A percentile compares a stretch with the other conserved stretches of the same genome.
Conservation (phyloP, 2,888 invertebrate species). For the Hirudinaria manillensis region DNA sequence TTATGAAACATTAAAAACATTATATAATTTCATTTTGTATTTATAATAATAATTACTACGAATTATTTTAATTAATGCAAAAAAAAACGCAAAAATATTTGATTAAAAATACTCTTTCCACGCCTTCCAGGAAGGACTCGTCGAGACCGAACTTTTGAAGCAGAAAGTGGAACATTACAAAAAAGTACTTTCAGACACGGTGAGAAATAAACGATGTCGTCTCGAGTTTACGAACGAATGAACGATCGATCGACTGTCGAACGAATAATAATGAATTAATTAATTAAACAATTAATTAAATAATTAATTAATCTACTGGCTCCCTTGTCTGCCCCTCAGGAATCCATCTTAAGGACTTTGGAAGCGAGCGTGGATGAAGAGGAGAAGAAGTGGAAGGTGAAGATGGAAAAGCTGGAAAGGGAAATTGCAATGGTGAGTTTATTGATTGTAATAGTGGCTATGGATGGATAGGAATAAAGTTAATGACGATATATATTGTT, state of each 20-base stretch:
- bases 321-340: not conserved
- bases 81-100: too few species aligned
- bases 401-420: slow-evolving; percentile 11
- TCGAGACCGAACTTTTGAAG: not conserved
- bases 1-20: too few species aligned
- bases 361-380: slow-evolving; percentile 6
- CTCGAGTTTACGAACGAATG: not conserved
- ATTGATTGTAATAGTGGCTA: too few species aligned
- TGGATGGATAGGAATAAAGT: not conserved
- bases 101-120: too few species aligned
- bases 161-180: slow-evolving; percentile 23
- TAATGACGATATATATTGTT: too few species aligned
- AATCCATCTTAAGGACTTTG: slow-evolving; percentile 13
- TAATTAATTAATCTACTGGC: not conserved
- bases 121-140: not conserved
- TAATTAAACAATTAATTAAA: not conserved
- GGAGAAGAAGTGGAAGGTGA: slow-evolving; percentile 20
- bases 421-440: slow-evolving; percentile 13
- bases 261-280: too few species aligned
- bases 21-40: too few species aligned
- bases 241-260: not conserved
- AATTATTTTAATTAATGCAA: too few species aligned
- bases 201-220: not conserved
- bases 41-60: too few species aligned
- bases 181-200: slow-evolving; percentile 15